phyloP scores from a whole-genome alignment of 2,113 vertebrate genomes.

The Thamnophis sirtalis region DNA sequence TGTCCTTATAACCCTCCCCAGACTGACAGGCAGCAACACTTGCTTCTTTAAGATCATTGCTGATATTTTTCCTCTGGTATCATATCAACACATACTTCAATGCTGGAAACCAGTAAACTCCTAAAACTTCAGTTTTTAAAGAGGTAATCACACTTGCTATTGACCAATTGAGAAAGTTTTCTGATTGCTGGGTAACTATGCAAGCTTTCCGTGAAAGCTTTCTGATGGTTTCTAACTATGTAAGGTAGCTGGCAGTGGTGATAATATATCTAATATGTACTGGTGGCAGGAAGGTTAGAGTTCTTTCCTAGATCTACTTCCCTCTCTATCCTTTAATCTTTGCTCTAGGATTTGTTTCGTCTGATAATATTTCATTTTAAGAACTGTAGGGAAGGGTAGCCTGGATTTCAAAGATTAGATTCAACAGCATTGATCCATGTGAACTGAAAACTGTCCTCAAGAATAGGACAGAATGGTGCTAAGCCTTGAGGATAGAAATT shows the following conservation, averaged over 20 bases:
- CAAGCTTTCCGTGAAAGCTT: neutral
- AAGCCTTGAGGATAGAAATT: neutral
- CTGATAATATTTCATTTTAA: too few relatives aligned
- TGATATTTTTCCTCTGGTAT: neutral
- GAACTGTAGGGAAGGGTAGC: neutral
- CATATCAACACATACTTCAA: neutral
- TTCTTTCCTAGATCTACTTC: too few relatives aligned
- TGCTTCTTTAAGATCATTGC: neutral
- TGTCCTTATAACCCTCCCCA: neutral
- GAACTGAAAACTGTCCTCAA: neutral
- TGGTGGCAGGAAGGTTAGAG: too few relatives aligned
- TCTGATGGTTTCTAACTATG: neutral
- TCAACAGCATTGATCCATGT: neutral
- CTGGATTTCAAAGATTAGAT: neutral
- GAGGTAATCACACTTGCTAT: neutral
- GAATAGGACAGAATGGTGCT: neutral
- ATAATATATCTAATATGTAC: too few relatives aligned
- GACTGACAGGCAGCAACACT: neutral
- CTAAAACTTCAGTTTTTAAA: neutral
- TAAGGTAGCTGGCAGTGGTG: too few relatives aligned
- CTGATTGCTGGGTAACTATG: too few relatives aligned
- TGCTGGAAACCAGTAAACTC: neutral
- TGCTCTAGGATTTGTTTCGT: too few relatives aligned
- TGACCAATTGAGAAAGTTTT: neutral
- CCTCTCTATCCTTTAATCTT: too few relatives aligned